Evolutionary conservation across 2,888 invertebrate species (phyloP), one percentile per base, ranked within the genome.

Genomic region (Piscicola geometra): DNA sequence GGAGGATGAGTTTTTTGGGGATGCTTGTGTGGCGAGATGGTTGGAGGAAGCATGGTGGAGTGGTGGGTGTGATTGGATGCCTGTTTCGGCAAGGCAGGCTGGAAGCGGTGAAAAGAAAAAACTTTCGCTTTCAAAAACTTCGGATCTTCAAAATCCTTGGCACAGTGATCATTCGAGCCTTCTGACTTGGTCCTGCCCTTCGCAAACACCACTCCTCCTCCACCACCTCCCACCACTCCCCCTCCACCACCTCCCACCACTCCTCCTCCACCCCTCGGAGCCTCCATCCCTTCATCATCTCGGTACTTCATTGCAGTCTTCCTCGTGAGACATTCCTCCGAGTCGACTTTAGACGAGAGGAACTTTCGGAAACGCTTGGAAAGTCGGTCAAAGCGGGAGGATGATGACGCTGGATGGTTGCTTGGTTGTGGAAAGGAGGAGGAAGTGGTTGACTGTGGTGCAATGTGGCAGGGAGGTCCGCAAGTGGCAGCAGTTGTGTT

Each of bases 361-460:
- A 56, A 56, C 25, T 56, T 56, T 56, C n/a, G 9, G 60, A 56
- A 56, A 21, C 60, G 60, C 5, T 56, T 56, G 21, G 60, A 56
- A 21, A 56, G 21, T 56, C n/a, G 9, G 25, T 56, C 60, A 21
- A 56, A 21, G 3, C n/a, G 9, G 21, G 60, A 56, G 60, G 25
- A n/a, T n/a, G n/a, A n/a, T n/a, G n/a, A n/a, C n/a, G n/a, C n/a
- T n/a, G n/a, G n/a, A n/a, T n/a, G n/a, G n/a, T n/a, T n/a, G n/a
- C n/a, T n/a, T n/a, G n/a, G n/a, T 41, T 5, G 41, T 41, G 41
- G 15, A 41, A 41, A 41, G 5, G 41, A 15, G 41, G 41, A 41
- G 41, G 15, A 41, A 41, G 41, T 9, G 15, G 41, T 5, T 5
- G 41, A 41, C 9, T 5, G 15, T 5, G 41, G 41, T 41, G 41